Conservation (phyloP, 1,140 invertebrate genomes). For the Zaprionus vittiger region DNA sequence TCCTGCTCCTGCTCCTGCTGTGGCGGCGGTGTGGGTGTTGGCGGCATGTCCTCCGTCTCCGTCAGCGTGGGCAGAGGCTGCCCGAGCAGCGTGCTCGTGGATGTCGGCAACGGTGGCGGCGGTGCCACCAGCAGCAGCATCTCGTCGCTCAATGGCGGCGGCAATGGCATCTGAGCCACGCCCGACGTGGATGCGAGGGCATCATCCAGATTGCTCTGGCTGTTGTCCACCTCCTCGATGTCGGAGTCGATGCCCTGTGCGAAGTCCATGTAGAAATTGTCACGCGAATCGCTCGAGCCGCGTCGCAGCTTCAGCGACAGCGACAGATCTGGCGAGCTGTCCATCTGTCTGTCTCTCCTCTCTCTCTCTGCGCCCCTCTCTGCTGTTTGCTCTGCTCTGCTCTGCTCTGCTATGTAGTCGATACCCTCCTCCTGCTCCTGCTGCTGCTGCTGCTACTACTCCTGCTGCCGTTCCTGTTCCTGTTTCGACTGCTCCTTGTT, state of each 20-base stretch:
- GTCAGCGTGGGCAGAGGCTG: constrained; percentile 73
- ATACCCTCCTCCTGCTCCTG: constrained; percentile 1
- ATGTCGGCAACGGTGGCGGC: constrained; percentile 55
- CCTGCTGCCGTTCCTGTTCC: background rate
- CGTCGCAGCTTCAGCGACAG: constrained; percentile 91
- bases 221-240: constrained; percentile 92
- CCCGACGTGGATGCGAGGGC: constrained; percentile 26
- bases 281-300: constrained; percentile 92
- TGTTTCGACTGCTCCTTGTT: background rate
- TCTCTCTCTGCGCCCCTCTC: background rate
- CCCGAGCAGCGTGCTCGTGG: constrained; percentile 47
- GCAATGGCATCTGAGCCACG: constrained; percentile 31
- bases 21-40: constrained; percentile 77
- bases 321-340: constrained; percentile 92
- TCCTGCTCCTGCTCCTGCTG: constrained; percentile 60
- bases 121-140: constrained; percentile 61
- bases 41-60: constrained; percentile 79
- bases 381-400: constrained; percentile 1
- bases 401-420: background rate
- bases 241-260: constrained; percentile 94
- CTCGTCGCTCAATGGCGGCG: constrained; percentile 60
- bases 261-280: constrained; percentile 95
- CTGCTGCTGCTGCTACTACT: constrained; percentile 6
- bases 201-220: constrained; percentile 73
- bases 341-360: constrained; percentile 73